Evolutionary conservation across 2,797 vertebrate species (phyloP).

Genomic region (Artibeus jamaicensis): DNA sequence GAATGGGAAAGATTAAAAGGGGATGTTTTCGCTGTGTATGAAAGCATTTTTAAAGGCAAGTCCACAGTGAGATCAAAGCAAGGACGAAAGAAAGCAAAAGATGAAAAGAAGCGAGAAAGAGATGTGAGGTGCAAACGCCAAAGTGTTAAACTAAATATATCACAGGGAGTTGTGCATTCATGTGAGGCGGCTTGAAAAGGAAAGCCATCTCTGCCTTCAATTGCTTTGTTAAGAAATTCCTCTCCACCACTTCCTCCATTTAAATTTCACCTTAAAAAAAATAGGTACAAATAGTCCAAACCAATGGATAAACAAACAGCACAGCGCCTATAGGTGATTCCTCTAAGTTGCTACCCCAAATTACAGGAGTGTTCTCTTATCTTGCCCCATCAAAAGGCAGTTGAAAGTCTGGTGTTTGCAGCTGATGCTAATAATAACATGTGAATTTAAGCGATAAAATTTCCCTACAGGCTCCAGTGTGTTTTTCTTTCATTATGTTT

Average conservation of each 20-base stretch:
- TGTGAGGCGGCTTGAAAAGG: not conserved
- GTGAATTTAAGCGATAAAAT: conserved; percentile 54
- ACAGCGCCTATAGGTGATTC: not conserved
- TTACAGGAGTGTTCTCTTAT: not conserved
- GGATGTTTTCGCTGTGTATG: not conserved
- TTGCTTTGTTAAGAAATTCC: not conserved
- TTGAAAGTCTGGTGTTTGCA: not conserved
- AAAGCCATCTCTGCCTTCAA: not conserved
- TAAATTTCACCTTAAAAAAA: not conserved
- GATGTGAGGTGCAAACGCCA: conserved; percentile 19
- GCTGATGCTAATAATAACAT: conserved; percentile 46
- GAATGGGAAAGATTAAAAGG: conserved; percentile 36
- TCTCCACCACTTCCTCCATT: not conserved
- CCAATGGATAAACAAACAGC: not conserved
- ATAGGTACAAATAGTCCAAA: not conserved
- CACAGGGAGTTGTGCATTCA: not conserved
- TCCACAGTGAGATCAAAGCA: conserved; percentile 59
- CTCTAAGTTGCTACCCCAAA: not conserved
- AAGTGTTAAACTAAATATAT: conserved; percentile 39
- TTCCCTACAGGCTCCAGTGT: conserved; percentile 47
- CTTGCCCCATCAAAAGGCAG: not conserved
- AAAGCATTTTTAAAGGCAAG: conserved; percentile 42
- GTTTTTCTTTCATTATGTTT: conserved; percentile 64
- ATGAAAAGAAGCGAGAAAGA: not conserved
- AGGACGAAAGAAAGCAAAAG: conserved; percentile 44